Evolutionary conservation across 2,113 vertebrate species (phyloP).

Genomic region (Junco hyemalis): DNA sequence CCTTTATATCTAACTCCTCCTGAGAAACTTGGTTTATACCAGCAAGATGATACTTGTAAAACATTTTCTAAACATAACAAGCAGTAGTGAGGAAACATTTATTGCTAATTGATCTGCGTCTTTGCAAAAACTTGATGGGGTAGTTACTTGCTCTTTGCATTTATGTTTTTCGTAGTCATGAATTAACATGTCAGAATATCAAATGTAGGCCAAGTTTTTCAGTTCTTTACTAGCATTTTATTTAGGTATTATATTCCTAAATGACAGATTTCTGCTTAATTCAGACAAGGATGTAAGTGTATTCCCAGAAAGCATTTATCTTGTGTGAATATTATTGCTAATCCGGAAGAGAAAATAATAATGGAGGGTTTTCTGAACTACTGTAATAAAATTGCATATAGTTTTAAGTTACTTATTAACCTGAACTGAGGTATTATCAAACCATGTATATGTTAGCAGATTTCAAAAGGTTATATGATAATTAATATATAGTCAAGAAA

Average conservation of each 20-base stretch:
- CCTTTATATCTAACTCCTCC: neutral
- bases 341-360: neutral
- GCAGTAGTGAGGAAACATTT: neutral
- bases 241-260: neutral
- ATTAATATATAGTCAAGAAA: neutral
- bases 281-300: neutral
- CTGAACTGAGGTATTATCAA: neutral
- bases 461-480: neutral
- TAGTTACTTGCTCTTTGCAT: neutral
- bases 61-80: neutral
- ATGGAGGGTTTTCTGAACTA: neutral
- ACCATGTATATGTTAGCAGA: neutral
- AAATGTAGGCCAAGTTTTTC: neutral
- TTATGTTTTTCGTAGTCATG: neutral
- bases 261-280: neutral
- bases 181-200: neutral
- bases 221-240: neutral
- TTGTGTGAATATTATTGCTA: neutral
- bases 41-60: neutral
- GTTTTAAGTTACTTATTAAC: neutral
- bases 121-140: neutral
- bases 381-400: neutral
- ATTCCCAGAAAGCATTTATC: neutral
- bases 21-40: neutral
- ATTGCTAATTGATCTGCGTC: neutral